Percentiles rank a stretch among this genome's conserved stretches.
phyloP scores from a whole-genome alignment of 2,113 vertebrate species.

The Macheiramphus alcinus region DNA sequence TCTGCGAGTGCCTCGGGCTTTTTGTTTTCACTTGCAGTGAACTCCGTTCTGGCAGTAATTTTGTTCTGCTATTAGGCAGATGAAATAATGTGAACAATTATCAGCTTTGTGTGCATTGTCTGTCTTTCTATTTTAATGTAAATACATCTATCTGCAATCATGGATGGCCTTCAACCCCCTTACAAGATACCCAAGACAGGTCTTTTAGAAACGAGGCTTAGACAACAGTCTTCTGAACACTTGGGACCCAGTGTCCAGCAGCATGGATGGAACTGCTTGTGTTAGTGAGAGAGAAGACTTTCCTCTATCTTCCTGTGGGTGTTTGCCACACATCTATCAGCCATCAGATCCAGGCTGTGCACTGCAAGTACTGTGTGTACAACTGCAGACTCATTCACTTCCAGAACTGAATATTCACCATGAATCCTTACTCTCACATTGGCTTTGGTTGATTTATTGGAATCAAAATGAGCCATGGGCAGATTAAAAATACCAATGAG shows the following conservation, averaged over 20 bases:
- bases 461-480: neutral
- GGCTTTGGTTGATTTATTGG: neutral
- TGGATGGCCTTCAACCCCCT: neutral
- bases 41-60: slow-evolving; percentile 2
- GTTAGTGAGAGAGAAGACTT: neutral
- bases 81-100: slow-evolving; percentile 31
- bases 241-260: neutral
- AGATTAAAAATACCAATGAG: neutral
- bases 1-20: slow-evolving; percentile 7
- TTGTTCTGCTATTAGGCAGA: slow-evolving; percentile 23
- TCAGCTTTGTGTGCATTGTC: neutral
- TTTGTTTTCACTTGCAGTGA: slow-evolving; percentile 29
- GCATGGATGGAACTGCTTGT: neutral
- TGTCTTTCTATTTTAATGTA: neutral
- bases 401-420: neutral
- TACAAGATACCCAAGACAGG: neutral
- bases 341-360: neutral
- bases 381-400: neutral
- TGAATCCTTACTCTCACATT: neutral
- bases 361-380: no score
- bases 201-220: neutral
- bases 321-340: neutral
- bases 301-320: neutral
- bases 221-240: neutral
- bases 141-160: slow-evolving; percentile 9